phyloP scores from a whole-genome alignment of 2,888 invertebrate species.

The Lepas anatifera region DNA sequence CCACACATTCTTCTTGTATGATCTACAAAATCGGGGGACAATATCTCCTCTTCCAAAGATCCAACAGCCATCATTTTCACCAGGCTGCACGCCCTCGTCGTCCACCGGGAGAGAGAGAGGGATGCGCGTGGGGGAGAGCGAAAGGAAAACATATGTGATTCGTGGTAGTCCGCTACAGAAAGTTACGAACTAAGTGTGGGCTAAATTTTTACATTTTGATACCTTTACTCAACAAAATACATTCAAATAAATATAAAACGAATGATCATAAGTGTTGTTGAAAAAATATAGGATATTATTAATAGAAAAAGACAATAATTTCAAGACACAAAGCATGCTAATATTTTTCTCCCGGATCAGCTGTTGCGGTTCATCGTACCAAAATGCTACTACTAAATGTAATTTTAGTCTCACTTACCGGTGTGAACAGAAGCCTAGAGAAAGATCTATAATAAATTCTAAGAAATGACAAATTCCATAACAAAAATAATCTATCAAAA shows the following conservation, averaged over 20 bases:
- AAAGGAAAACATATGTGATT: conserved; percentile 5
- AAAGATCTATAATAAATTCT: no score
- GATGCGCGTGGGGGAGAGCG: neutral
- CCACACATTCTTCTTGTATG: conserved; percentile 9
- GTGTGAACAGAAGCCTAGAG: no score
- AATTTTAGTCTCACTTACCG: no score
- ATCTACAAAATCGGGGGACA: neutral
- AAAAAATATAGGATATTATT: neutral
- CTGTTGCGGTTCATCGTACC: no score
- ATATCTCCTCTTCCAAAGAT: conserved; percentile 6
- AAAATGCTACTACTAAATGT: no score
- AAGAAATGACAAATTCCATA: no score
- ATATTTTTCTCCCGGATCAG: neutral
- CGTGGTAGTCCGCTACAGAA: neutral
- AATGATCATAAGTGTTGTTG: neutral
- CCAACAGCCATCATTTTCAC: conserved; percentile 13
- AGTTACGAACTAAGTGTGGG: neutral
- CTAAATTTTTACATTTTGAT: neutral
- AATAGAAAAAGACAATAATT: neutral
- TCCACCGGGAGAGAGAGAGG: conserved; percentile 3
- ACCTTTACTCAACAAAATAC: neutral
- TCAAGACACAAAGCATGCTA: neutral
- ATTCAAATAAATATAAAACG: neutral
- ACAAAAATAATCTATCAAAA: no score
- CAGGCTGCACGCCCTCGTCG: neutral